A percentile compares a stretch with the other conserved stretches of the same genome.
These are phyloP conservation scores for Rhea americana DNA, from an alignment of 2,113 vertebrate species.

Conservation along the genomic window DNA sequence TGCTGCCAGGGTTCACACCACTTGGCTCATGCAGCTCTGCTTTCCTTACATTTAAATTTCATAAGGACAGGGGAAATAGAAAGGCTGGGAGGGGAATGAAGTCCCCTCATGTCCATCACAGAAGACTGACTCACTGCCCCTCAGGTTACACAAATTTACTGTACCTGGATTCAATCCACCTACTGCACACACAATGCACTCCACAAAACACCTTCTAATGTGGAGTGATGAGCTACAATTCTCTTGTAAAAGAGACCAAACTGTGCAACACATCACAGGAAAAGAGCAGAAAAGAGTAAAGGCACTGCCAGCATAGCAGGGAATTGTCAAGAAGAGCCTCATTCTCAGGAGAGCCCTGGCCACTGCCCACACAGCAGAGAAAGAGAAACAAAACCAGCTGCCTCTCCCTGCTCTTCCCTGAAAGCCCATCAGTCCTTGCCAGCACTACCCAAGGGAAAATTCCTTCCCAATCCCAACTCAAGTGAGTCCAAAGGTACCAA, in stretches of 20 bases:
- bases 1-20: not conserved
- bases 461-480: not conserved
- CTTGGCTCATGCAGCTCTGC: not conserved
- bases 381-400: not conserved
- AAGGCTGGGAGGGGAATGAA: not conserved
- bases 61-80: not conserved
- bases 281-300: not conserved
- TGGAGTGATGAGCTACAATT: not conserved
- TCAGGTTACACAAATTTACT: not conserved
- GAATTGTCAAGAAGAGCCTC: not conserved
- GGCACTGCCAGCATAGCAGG: not conserved
- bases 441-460: not conserved
- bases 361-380: not conserved
- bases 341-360: not conserved
- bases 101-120: not conserved
- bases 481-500: not conserved
- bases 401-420: not conserved
- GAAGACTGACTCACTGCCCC: not conserved
- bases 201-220: not conserved
- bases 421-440: not conserved
- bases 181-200: not conserved
- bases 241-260: not conserved
- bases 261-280: not conserved
- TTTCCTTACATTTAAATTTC: not conserved
- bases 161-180: not conserved